These are phyloP conservation scores for Erebia aethiops DNA, from an alignment of 2,888 invertebrate species.

Conservation along the genomic window DNA sequence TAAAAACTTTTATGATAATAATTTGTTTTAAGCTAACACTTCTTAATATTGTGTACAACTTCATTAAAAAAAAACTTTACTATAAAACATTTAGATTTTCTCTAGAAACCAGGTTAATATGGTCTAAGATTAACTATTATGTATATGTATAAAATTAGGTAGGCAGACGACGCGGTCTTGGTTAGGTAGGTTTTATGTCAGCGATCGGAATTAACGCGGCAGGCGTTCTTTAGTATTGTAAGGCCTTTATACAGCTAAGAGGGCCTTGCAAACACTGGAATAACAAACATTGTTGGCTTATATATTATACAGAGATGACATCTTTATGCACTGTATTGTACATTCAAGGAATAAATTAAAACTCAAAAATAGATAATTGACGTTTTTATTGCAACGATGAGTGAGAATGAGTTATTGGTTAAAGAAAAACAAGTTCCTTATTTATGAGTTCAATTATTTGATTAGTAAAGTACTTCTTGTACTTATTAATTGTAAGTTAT, in stretches of 20 bases:
- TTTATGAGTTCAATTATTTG: neutral
- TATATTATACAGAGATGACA: conserved; percentile 30
- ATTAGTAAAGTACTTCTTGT: neutral
- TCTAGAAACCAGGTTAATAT: too few relatives aligned
- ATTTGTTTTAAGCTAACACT: too few relatives aligned
- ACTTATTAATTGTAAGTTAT: too few relatives aligned
- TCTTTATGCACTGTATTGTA: conserved; percentile 22
- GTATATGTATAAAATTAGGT: too few relatives aligned
- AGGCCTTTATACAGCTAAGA: conserved; percentile 21
- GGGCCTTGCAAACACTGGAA: conserved; percentile 23
- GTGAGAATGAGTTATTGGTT: conserved; percentile 7
- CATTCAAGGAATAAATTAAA: conserved; percentile 21
- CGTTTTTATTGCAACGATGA: conserved; percentile 8
- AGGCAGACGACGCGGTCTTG: too few relatives aligned
- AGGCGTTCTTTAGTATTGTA: neutral
- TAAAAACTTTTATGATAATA: too few relatives aligned
- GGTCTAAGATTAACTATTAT: too few relatives aligned
- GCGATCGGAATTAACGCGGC: neutral
- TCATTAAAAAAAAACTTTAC: too few relatives aligned
- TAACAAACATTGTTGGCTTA: conserved; percentile 34
- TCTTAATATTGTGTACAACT: too few relatives aligned
- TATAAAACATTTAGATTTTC: too few relatives aligned
- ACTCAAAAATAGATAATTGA: conserved; percentile 18
- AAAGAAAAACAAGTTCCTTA: neutral
- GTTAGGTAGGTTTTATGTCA: too few relatives aligned